Base-by-base conservation (phyloP, 2,888 invertebrate genomes). In the Hybos culiciformis region DNA sequence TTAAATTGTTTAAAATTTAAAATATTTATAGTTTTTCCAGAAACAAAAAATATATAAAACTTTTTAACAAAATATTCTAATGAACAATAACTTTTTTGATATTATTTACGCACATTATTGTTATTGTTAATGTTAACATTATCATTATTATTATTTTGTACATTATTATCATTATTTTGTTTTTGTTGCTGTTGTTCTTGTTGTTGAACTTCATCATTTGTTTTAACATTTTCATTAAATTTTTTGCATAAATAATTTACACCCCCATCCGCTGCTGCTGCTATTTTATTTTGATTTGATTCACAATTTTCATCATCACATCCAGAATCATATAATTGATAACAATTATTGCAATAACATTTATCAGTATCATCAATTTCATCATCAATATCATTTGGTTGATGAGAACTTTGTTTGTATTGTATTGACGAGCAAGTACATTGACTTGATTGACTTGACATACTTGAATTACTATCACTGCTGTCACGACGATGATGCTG, bases 221-320 rank as follows among this genome's bases (percentile, higher is more conserved):
- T 60, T 48, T 62, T 63, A 48, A 65, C 46, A 48, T 66, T 66
- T 48, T 65, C 62, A 50, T 67, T 61, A 48, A 66, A 66, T 54
- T 64, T 64, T 54, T 65, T 65, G 55, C 66, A 66, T 51, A 65
- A 56, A 51, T 63, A 62, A 45, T 65, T 66, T 44, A 62, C n/a
- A n/a, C n/a, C n/a, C 53, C 41, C 34, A 26, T 26, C 34, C 29
- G 26, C 19, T 41, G 23, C 24, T 42, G 18, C 20, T 32, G 40
- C 37, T 26, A 32, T 32, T 32, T 36, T 34, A 32, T 49, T 47
- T 24, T 41, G 26, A 47, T 58, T 57, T 42, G 54, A 52, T 42
- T 59, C 57, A 43, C 56, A 58, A 4, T 58, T 50, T 46, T 63
- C 63, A 48, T 65, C 65, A 45, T 63, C 64, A 42, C 62, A 63